phyloP scores from a whole-genome alignment of 2,888 invertebrate genomes.

The Chrysolina oricalcia region DNA sequence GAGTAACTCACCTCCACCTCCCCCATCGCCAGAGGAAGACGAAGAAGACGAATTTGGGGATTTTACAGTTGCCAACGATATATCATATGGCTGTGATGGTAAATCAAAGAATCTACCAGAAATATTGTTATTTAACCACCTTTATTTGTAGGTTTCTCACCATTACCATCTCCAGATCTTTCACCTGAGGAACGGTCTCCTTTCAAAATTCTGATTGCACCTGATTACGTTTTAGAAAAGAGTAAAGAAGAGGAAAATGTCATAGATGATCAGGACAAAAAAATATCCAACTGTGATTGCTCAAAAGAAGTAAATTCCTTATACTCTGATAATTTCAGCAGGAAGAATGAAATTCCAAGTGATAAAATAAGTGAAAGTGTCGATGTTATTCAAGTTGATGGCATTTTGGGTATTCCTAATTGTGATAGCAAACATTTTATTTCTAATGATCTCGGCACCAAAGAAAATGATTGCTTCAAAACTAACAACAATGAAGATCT shows the following conservation, averaged over 20 bases:
- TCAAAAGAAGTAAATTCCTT: neutral
- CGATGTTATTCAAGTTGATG: neutral
- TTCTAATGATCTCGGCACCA: neutral
- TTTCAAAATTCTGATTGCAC: neutral
- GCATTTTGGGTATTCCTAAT: neutral
- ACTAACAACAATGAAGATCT: neutral
- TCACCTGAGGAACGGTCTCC: conserved; percentile 44
- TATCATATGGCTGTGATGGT: conserved; percentile 68
- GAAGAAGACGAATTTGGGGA: conserved; percentile 77
- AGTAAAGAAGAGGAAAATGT: neutral
- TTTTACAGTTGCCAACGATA: conserved; percentile 73
- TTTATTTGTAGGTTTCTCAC: conserved; percentile 50
- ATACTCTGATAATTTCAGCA: neutral
- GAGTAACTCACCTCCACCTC: conserved; percentile 76
- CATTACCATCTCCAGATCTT: conserved; percentile 52
- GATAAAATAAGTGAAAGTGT: conserved; percentile 14
- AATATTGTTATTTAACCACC: neutral
- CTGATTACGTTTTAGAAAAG: neutral
- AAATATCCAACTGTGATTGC: conserved; percentile 6
- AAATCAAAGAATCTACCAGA: conserved; percentile 38
- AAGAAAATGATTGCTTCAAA: neutral
- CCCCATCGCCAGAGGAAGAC: conserved; percentile 73
- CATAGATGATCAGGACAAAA: neutral
- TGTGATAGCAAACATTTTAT: neutral
- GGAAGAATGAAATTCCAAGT: neutral